phyloP scores from a whole-genome alignment of 2,113 vertebrate genomes.

The Engraulis encrasicolus region DNA sequence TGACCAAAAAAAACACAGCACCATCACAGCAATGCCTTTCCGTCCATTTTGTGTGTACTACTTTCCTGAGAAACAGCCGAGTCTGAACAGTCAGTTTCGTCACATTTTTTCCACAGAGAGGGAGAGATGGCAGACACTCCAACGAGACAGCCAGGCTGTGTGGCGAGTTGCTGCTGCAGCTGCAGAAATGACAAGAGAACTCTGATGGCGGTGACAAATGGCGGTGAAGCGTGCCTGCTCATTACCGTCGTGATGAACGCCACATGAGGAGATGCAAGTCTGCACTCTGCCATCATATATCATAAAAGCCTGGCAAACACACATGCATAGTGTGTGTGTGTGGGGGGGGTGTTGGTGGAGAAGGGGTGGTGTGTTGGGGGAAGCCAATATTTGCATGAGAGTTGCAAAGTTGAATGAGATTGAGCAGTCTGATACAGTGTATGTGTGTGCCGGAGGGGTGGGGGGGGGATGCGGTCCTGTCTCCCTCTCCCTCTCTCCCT shows the following conservation, averaged over 20 bases:
- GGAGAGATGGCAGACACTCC: not conserved
- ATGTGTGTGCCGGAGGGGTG: not conserved
- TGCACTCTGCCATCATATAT: conserved; percentile 25
- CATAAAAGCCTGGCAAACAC: not conserved
- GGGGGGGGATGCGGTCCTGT: no score
- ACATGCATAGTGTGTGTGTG: no score
- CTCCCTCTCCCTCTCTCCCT: no score
- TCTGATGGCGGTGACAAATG: conserved; percentile 38
- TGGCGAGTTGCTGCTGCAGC: not conserved
- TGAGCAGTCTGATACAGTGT: not conserved
- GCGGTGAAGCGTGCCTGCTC: conserved; percentile 29
- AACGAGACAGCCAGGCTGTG: no score
- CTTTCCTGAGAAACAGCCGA: no score
- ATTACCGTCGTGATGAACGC: conserved; percentile 40
- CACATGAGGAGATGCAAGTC: conserved; percentile 46
- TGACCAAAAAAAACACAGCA: no score
- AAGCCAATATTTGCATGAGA: not conserved
- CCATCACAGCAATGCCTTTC: no score
- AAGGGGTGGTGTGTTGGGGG: no score
- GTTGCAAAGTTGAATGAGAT: not conserved
- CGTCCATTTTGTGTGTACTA: no score
- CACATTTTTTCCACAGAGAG: not conserved
- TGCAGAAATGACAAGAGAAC: conserved; percentile 8
- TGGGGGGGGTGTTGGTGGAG: no score
- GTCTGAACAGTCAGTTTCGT: no score